Conservation (phyloP, 2,797 vertebrate species). For the Rhynchotus rufescens region DNA sequence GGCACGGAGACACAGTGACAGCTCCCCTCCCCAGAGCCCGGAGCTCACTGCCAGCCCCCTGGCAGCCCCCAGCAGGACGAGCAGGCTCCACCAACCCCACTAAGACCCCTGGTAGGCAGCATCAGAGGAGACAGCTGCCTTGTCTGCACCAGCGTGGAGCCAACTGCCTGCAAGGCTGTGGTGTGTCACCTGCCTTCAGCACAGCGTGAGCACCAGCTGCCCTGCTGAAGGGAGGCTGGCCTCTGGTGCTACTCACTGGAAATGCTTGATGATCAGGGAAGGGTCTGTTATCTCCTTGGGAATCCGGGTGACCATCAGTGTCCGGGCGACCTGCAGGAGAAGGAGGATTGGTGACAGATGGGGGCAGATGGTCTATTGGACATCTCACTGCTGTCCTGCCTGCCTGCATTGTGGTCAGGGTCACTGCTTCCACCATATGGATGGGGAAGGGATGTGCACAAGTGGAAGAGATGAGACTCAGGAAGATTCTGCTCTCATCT, state of each 20-base stretch:
- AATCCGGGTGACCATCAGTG: constrained; percentile 93
- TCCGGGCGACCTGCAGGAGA: constrained; percentile 87
- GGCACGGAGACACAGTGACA: constrained; percentile 42
- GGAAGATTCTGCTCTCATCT: neutral
- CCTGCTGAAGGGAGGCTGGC: neutral
- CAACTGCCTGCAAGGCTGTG: neutral
- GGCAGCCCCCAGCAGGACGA: neutral
- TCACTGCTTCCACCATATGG: neutral
- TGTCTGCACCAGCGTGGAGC: neutral
- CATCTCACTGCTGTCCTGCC: accelerated
- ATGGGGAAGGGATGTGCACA: neutral
- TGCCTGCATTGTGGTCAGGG: too few relatives aligned
- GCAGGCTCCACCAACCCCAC: neutral
- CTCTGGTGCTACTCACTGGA: constrained; percentile 87
- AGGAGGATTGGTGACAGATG: neutral
- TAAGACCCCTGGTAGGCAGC: neutral
- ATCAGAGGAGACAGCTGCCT: neutral
- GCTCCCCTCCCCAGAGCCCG: neutral
- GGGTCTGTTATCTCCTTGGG: constrained; percentile 93
- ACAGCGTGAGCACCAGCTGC: neutral
- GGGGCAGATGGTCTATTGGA: neutral
- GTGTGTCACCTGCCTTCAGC: neutral
- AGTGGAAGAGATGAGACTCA: neutral
- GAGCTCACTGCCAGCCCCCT: neutral
- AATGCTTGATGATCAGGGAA: constrained; percentile 93